phyloP scores from a whole-genome alignment of 1,140 invertebrate genomes.

The Caenorhabditis remanei region DNA sequence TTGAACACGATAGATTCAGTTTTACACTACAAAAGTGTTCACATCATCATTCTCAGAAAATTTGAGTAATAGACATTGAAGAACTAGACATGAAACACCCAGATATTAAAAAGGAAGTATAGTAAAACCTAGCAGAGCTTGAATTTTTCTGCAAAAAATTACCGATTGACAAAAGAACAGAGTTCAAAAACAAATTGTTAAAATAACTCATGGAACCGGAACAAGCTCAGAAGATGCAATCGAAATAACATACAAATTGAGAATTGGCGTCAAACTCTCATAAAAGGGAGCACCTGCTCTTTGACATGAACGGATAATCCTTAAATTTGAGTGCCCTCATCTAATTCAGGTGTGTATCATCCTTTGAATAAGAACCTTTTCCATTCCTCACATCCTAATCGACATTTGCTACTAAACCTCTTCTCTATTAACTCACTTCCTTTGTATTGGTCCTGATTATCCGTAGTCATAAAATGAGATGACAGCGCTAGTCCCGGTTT shows the following conservation, averaged over 20 bases:
- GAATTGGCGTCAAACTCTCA: neutral
- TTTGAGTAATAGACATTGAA: no score
- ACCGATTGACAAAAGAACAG: neutral
- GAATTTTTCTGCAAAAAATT: no score
- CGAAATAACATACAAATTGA: neutral
- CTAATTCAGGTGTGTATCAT: conserved; percentile 47
- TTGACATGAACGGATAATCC: conserved; percentile 24
- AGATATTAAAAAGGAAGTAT: no score
- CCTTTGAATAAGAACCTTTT: neutral
- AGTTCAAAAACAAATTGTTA: neutral
- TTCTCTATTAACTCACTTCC: conserved; percentile 30
- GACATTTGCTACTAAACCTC: neutral
- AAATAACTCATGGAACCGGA: neutral
- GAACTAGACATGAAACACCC: no score
- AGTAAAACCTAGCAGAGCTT: no score
- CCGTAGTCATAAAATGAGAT: conserved; percentile 41
- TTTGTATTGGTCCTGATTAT: conserved; percentile 55
- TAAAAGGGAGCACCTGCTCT: conserved; percentile 46
- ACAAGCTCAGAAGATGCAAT: neutral
- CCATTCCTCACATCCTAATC: neutral
- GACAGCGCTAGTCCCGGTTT: conserved; percentile 33
- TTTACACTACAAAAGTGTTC: no score
- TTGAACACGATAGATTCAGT: no score
- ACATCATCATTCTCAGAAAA: no score
- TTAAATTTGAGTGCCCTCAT: conserved; percentile 24